Evolutionary conservation across 1,140 invertebrate genomes (phyloP).

Genomic region (Solenopsis invicta): DNA sequence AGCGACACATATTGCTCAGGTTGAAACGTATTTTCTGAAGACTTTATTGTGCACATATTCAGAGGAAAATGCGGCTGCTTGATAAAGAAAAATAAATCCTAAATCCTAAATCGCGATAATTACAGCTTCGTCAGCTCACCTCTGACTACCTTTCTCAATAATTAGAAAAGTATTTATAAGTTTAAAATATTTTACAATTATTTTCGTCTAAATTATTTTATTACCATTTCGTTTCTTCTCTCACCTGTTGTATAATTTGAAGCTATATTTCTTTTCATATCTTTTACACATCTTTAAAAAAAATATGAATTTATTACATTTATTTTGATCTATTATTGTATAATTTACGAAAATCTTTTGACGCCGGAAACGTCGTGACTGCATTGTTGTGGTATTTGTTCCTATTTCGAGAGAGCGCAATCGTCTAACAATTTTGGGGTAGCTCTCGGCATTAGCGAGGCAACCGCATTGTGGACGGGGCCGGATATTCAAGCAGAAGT

Average conservation of each 20-base stretch:
- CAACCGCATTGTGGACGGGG: constrained; percentile 16
- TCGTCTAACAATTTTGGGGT: constrained; percentile 39
- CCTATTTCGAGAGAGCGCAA: not conserved
- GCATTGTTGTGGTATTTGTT: constrained; percentile 49
- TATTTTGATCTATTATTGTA: not conserved
- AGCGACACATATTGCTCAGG: not conserved
- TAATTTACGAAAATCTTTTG: too few species aligned
- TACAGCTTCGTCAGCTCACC: not conserved
- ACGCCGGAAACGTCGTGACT: not conserved
- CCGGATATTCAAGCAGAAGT: constrained; percentile 75
- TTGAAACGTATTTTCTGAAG: not conserved
- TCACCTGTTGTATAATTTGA: not conserved
- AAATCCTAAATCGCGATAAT: not conserved
- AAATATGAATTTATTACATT: not conserved
- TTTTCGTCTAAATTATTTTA: not conserved
- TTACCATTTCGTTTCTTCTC: not conserved
- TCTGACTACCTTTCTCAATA: not conserved
- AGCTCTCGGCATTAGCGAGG: constrained; percentile 48
- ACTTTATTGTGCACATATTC: not conserved
- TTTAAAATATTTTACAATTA: not conserved
- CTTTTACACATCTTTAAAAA: not conserved
- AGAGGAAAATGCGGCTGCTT: not conserved
- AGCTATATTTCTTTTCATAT: not conserved
- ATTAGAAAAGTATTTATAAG: constrained; percentile 18
- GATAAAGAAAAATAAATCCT: not conserved